Base-by-base conservation (phyloP, 2,797 vertebrate species). In the Esox masquinongy region DNA sequence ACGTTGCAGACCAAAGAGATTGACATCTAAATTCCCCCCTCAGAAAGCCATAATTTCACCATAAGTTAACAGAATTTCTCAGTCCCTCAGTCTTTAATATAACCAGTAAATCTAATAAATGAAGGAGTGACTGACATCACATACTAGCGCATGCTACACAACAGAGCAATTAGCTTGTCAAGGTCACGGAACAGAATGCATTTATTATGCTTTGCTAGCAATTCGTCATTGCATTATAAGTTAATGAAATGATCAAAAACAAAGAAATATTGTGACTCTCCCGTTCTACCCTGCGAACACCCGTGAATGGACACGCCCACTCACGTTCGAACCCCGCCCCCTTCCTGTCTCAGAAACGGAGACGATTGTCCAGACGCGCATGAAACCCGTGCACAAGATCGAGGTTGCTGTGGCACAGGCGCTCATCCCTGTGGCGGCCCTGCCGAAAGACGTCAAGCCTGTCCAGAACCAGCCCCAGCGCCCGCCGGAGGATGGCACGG, bases 321-420 rank as follows among this genome's bases (percentile, higher is more conserved):
- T 24, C 39, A 70, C 70, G 24, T 61, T 61, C 56, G 22, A 26
- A 61, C 11, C 11, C 3, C 36, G 5, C 36, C 1, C 22, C 9
- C 43, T 47, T 59, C 22, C 81, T 90, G 31, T 82, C 22, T 89
- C 80, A 98, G 95, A 96, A 92, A 90, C 95, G 8, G 95, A 97
- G 86, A 85, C 94, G 24, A 82, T 95, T 79, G 83, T 96, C 87
- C 94, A 96, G 88, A 92, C 93, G 76, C 94, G 92, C 84, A 43
- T 95, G 89, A 95, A 93, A 86, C 95, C 91, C 12, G 89, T 91
- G 53, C 89, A 86, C 77, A 87, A 93, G 88, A 24, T 14, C 6
- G 56, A 24, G 22, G 56, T 61, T 12, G 56, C 22, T 8, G 71
- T 89, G 47, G 90, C 90, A 59, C 22, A 61, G 22, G 91, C 87